Evolutionary conservation across 2,888 invertebrate genomes (phyloP), one percentile per base, ranked within the genome.

Genomic region (Hedychridium roseum): DNA sequence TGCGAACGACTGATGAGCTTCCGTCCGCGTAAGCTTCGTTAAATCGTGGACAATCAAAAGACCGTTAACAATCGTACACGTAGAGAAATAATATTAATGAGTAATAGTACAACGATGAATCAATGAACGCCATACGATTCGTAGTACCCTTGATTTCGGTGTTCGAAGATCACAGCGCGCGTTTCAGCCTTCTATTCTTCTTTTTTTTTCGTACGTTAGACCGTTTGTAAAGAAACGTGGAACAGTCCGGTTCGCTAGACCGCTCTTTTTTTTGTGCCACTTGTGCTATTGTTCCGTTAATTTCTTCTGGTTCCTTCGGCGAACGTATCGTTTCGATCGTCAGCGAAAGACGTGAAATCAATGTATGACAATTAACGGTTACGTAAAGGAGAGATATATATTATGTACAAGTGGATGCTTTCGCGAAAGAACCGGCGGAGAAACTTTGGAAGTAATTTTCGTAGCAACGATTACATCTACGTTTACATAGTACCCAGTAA

Each of bases 161-260:
- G 72, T 73, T 72, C 67, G 56, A 62, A 69, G 57, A 73, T 73
- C 73, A 73, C 73, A 73, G 73, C 73, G 64, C 68, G 63, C 65
- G 66, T 68, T 71, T 73, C 71, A 73, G 73, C 70, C 73, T 72
- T 64, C 65, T 59, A 59, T 62, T 59, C 55, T 47, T 50, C 56
- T 48, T 16, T 60, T 7, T 31, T 5, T 14, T 31, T 5, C n/a
- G 11, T 5, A 7, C 50, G 61, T 63, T 63, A 64, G 63, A 63
- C 64, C 64, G 61, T 53, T 49, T 45, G 14, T 50, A 35, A 30
- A n/a, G 31, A 27, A 42, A 30, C 9, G 27, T 3, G 9, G 27
- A 27, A 2, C 9, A 27, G 9, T 2, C 12, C 27, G n/a, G 40
- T 45, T 44, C 46, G 49, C 28, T 14, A 31, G 43, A 35, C 52